A percentile compares a stretch with the other conserved stretches of the same genome.
Evolutionary conservation across 2,113 vertebrate genomes (phyloP).

Genomic region (Columba janthina): DNA sequence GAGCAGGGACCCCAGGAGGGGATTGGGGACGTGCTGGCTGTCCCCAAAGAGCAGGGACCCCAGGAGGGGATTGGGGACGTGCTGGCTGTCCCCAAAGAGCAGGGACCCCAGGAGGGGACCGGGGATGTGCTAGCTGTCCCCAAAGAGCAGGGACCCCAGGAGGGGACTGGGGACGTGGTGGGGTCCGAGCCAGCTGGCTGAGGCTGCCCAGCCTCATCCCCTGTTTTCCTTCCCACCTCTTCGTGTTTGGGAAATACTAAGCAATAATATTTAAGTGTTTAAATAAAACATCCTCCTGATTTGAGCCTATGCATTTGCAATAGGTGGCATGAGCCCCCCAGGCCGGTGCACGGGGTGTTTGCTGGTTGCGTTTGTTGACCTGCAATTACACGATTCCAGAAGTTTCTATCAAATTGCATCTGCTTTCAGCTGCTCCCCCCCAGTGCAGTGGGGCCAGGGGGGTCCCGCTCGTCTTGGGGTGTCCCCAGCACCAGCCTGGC

Average conservation of each 20-base stretch:
- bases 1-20: no score
- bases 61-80: no score
- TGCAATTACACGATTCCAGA: not conserved
- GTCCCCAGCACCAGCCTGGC: constrained; percentile 12
- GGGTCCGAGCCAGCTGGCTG: no score
- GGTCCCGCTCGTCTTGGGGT: not conserved
- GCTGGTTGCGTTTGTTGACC: rapidly evolving
- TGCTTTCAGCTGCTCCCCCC: not conserved
- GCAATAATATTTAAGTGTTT: not conserved
- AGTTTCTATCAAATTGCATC: rapidly evolving
- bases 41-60: no score
- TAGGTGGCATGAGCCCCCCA: not conserved
- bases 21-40: no score
- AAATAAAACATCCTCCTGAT: not conserved
- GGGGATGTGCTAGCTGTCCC: no score
- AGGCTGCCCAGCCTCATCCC: no score
- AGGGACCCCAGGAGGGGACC: no score
- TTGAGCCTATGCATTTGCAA: not conserved
- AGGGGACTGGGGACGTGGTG: no score
- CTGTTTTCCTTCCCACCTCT: rapidly evolving
- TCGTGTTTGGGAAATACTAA: not conserved
- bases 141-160: no score
- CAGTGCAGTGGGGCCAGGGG: no score
- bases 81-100: no score
- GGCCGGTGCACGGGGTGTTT: not conserved